Evolutionary conservation across 1,140 invertebrate genomes (phyloP), one percentile per base, ranked within the genome.

Genomic region (Drosophila arawakana): DNA sequence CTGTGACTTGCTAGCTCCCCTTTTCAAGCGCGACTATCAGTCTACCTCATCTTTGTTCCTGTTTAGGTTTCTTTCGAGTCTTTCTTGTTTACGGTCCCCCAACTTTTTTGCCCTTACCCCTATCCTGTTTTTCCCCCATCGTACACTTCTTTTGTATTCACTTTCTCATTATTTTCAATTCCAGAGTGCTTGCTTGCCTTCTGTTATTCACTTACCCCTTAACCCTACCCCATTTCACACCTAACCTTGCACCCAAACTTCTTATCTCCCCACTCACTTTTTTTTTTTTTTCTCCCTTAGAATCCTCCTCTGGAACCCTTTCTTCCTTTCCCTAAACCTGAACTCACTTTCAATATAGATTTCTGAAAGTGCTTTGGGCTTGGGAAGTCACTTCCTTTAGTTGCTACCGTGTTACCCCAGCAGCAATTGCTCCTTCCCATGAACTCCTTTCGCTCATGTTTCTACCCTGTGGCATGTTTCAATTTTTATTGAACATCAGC

Each of bases 401-500:
- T 50, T 50, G 46, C 46, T 46, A 18, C 46, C 47, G 11, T 18
- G 39, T 46, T 46, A 46, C 39, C 21, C 37, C 13, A 58, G n/a
- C 41, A 54, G 21, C 43, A 39, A 10, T 43, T 68, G 44, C 44
- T 18, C 7, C 39, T 3, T 7, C 61, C 54, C 43, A 3, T 37
- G 9, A 13, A 13, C 11, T 7, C 11, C 3, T 15, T 25, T 0
- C 43, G 11, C 3, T 11, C 25, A 2, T 35, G 37, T 7, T 21
- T 37, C 52, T 41, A 30, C 25, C 9, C 37, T 58, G 41, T 47
- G 44, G n/a, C 18, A 69, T 57, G 30, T 61, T 62, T 69, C 73
- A 37, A 43, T 47, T 59, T 74, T 44, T 52, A 35, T 58, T 62
- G 73, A 50, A 49, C 60, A 63, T 39, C 57, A 57, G 37, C 25